These are phyloP conservation scores for Syncerus caffer DNA, from an alignment of 2,797 vertebrate genomes.

Conservation along the genomic window DNA sequence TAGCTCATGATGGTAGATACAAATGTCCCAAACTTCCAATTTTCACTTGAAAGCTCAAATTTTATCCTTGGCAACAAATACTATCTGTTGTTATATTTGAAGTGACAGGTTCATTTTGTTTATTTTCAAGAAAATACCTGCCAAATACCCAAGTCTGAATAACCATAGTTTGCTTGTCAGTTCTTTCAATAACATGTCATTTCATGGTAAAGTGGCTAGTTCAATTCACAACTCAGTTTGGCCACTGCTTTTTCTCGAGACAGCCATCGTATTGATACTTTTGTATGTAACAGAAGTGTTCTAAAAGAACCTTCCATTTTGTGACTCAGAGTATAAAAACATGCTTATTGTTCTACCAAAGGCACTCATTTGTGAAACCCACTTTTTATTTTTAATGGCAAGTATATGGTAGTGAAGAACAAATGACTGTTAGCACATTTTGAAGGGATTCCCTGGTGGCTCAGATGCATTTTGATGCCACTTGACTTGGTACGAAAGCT, in stretches of 20 bases:
- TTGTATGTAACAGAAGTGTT: not conserved
- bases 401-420: not conserved
- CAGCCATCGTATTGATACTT: not conserved
- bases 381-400: not conserved
- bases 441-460: not conserved
- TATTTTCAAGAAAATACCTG: not conserved
- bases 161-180: not conserved
- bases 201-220: not conserved
- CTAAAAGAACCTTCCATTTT: not conserved
- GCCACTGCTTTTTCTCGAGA: not conserved
- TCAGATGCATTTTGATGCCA: not conserved
- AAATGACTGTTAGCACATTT: not conserved
- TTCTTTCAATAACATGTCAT: not conserved
- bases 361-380: not conserved
- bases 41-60: not conserved
- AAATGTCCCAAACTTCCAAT: not conserved
- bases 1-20: not conserved
- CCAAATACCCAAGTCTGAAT: not conserved
- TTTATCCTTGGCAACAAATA: not conserved
- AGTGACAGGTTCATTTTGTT: not conserved
- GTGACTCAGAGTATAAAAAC: not conserved
- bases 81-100: not conserved
- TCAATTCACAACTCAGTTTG: not conserved
- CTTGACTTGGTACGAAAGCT: not conserved
- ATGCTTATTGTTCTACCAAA: not conserved